These are phyloP conservation scores for Noctilio leporinus DNA, from an alignment of 2,113 vertebrate genomes.

Conservation along the genomic window DNA sequence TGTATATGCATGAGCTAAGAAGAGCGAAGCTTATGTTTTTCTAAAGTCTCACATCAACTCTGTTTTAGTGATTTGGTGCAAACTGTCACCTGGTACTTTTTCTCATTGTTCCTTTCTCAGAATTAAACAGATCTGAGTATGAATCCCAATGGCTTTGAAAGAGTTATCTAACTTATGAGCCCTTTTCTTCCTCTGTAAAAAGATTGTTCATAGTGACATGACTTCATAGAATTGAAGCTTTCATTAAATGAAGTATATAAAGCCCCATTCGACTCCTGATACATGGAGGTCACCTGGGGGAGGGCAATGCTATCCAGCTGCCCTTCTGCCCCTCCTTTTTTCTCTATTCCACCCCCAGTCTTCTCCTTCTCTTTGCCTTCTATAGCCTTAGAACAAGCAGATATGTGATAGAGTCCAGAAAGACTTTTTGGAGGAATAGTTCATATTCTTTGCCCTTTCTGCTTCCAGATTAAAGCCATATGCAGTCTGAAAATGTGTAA, in stretches of 20 bases:
- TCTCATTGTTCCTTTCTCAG: neutral
- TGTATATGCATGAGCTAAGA: neutral
- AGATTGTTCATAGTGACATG: neutral
- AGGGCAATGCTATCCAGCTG: accelerated
- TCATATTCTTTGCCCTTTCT: neutral
- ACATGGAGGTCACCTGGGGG: neutral
- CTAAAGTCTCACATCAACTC: neutral
- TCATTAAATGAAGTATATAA: neutral
- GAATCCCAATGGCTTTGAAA: neutral
- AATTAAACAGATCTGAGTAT: neutral
- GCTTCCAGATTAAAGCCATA: neutral
- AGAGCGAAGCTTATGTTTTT: neutral
- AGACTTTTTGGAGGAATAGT: neutral
- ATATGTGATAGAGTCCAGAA: neutral
- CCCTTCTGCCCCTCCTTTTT: neutral
- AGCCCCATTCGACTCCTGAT: neutral
- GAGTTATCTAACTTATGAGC: neutral
- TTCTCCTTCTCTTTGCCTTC: neutral
- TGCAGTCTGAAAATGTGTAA: neutral
- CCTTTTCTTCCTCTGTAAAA: neutral
- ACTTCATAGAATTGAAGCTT: neutral
- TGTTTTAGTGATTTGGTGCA: neutral
- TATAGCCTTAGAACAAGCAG: neutral
- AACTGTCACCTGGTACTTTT: neutral
- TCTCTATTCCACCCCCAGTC: neutral